Conservation (phyloP, 2,113 vertebrate genomes). For the Anas platyrhynchos region DNA sequence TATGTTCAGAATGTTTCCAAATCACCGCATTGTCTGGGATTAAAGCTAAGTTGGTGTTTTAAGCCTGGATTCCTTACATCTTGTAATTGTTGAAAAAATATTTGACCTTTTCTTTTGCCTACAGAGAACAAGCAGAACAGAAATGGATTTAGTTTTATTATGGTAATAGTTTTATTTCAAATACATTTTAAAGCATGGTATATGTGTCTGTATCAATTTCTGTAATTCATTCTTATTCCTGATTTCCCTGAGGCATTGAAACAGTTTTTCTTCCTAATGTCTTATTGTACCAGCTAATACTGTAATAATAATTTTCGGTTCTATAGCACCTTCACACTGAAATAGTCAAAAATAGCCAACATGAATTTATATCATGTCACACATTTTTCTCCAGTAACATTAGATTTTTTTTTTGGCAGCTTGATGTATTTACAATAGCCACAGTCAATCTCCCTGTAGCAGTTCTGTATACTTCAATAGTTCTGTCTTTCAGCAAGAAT, state of each 20-base stretch:
- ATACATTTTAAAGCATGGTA: neutral
- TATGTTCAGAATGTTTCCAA: neutral
- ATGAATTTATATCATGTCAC: neutral
- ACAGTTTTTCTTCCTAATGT: slow-evolving; percentile 18
- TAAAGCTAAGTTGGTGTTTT: neutral
- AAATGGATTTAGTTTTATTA: slow-evolving; percentile 39
- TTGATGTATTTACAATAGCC: neutral
- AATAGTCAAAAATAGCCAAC: neutral
- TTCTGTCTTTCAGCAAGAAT: neutral
- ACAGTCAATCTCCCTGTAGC: neutral
- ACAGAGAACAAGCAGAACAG: slow-evolving; percentile 15
- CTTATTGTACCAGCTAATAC: slow-evolving; percentile 15
- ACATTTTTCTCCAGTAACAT: neutral
- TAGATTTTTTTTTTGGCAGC: neutral
- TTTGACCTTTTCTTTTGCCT: slow-evolving; percentile 37
- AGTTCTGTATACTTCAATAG: neutral
- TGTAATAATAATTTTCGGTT: slow-evolving; percentile 9
- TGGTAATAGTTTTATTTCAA: slow-evolving; percentile 26
- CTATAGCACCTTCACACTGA: neutral
- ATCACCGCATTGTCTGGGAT: neutral
- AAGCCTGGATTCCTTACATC: neutral
- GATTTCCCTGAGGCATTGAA: slow-evolving; percentile 42
- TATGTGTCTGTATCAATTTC: slow-evolving; percentile 7
- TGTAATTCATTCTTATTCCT: slow-evolving; percentile 37
- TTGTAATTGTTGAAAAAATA: neutral